These are phyloP conservation scores for Eutolmus rufibarbis DNA, from an alignment of 2,888 invertebrate species.

Conservation along the genomic window DNA sequence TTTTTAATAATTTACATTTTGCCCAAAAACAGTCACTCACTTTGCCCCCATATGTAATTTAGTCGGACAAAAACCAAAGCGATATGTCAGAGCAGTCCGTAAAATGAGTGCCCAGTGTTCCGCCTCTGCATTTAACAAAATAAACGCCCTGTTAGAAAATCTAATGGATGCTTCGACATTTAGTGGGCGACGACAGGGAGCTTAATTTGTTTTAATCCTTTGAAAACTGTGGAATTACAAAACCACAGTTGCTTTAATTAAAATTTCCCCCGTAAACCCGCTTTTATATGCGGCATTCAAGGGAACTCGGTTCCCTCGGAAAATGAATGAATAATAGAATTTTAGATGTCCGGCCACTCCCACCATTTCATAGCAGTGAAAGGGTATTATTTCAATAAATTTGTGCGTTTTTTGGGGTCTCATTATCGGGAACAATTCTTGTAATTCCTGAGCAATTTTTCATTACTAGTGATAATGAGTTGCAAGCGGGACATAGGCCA, in stretches of 20 bases:
- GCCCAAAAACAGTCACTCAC: neutral
- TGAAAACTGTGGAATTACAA: neutral
- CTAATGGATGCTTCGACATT: constrained; percentile 22
- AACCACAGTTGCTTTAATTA: constrained; percentile 27
- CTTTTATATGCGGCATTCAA: neutral
- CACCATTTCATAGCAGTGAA: neutral
- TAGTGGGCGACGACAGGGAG: neutral
- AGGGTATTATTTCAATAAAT: neutral
- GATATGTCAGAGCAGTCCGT: neutral
- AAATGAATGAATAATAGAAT: constrained; percentile 21
- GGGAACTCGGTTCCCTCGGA: neutral
- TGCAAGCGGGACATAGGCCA: neutral
- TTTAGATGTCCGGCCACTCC: neutral
- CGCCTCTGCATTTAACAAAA: neutral
- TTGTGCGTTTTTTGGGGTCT: neutral
- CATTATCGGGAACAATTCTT: neutral
- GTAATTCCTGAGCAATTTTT: neutral
- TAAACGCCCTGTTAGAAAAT: constrained; percentile 16
- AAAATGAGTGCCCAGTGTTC: neutral
- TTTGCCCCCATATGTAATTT: neutral
- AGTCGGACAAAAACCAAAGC: neutral
- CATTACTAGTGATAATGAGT: neutral
- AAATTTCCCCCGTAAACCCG: neutral
- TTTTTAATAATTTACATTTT: neutral
- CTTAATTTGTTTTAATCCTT: constrained; percentile 31